Base-by-base conservation (phyloP, 2,113 vertebrate species). In the Ciconia stormi region DNA sequence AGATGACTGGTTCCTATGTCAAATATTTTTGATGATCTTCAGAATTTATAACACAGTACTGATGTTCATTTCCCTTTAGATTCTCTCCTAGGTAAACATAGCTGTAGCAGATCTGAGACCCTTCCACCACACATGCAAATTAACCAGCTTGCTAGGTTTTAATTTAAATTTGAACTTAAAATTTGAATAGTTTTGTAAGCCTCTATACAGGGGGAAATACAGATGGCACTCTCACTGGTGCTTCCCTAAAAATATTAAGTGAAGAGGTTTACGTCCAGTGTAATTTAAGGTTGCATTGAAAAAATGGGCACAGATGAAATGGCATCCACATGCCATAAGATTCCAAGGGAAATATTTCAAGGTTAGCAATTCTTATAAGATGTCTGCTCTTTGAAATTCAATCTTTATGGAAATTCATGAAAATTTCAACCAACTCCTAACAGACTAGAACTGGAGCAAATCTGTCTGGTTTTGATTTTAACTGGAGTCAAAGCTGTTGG, bases 381-480 rank as follows among this genome's bases (percentile, higher is more conserved):
- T 58, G 84, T 91, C 70, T 94, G 71, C 27, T 58, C 94, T 97
- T 89, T 96, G 87, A 95, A 91, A 93, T 90, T 73, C n/a, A 71
- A 40, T 84, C 80, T 70, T 91, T 26, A 78, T 95, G 89, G 94
- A 95, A 96, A 96, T 95, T 93, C 91, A 34, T 82, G 91, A 93
- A 94, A 87, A 93, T 89, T 91, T 96, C 87, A 85, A 91, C 82
- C 63, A 80, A 38, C 42, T 67, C 78, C 36, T 61, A 65, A 65
- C 19, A 74, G 80, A 63, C 52, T 62, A 67, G 70, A 84, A 71
- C 56, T 87, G 70, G 61, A 84, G 61, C 52, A 92, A 79, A 71
- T 91, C 80, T 93, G 56, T 89, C 94, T 96, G 89, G 80, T 92
- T 95, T 96, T 95, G 72, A 89, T 97, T 95, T 89, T 92, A 74